Evolutionary conservation across 1,140 invertebrate species (phyloP).

Genomic region (Diorhabda carinulata): DNA sequence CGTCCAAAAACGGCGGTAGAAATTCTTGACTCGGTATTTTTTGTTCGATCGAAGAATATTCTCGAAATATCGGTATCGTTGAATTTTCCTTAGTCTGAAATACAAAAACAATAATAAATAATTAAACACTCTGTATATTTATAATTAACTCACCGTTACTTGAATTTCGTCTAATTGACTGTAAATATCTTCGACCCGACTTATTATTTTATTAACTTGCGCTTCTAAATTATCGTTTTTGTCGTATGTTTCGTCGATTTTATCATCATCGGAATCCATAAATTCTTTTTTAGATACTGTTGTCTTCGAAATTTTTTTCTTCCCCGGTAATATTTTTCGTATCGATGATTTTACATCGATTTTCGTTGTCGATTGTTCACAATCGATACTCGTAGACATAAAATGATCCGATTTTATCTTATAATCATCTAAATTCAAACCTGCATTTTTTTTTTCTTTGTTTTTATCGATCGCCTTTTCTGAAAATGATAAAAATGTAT

Average conservation of each 20-base stretch:
- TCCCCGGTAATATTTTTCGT: no score
- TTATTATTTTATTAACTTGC: conserved; percentile 25
- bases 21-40: conserved; percentile 17
- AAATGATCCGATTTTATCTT: no score
- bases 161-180: conserved; percentile 25
- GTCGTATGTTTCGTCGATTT: background rate
- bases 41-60: background rate
- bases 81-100: conserved; percentile 20
- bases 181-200: conserved; percentile 28
- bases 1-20: conserved; percentile 28
- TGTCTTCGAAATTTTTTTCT: no score
- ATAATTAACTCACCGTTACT: conserved; percentile 9
- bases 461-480: no score
- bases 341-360: no score
- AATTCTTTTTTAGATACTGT: no score
- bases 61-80: conserved; percentile 16
- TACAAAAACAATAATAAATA: background rate
- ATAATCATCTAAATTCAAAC: no score
- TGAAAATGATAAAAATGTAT: no score
- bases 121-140: background rate
- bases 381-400: no score
- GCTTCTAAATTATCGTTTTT: background rate
- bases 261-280: no score
- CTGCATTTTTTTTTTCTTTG: no score
- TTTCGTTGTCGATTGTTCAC: no score